Evolutionary conservation across 2,113 vertebrate genomes (phyloP).

Genomic region (Eira barbara): DNA sequence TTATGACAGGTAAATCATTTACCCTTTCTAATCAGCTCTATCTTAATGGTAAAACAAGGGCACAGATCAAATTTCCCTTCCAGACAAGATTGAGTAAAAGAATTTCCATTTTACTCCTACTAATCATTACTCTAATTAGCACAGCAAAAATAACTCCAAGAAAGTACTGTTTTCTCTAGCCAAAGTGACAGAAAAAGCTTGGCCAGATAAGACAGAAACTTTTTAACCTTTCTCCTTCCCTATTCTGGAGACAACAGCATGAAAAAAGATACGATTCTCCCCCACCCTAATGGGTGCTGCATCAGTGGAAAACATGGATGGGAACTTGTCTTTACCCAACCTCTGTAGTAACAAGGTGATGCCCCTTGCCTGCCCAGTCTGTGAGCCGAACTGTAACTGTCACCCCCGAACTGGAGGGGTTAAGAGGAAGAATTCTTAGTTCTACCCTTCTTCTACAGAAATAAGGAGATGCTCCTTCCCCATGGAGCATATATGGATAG

Average conservation of each 20-base stretch:
- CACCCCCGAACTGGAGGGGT: not conserved
- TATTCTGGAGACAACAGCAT: not conserved
- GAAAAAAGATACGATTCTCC: not conserved
- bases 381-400: not conserved
- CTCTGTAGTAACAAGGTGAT: not conserved
- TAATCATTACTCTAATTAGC: not conserved
- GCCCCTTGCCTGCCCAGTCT: not conserved
- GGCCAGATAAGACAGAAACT: not conserved
- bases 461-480: not conserved
- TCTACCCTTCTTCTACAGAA: not conserved
- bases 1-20: not conserved
- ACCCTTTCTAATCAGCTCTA: not conserved
- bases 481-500: not conserved
- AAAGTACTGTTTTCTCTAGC: not conserved
- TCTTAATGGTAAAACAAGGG: not conserved
- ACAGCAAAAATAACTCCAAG: not conserved
- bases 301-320: not conserved
- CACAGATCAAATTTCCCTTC: not conserved
- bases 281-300: not conserved
- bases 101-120: not conserved
- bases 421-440: not conserved
- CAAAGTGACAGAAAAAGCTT: not conserved
- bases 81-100: not conserved
- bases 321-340: not conserved
- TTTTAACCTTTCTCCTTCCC: not conserved